Evolutionary conservation across 2,113 vertebrate genomes (phyloP).

Genomic region (Catharus minimus): DNA sequence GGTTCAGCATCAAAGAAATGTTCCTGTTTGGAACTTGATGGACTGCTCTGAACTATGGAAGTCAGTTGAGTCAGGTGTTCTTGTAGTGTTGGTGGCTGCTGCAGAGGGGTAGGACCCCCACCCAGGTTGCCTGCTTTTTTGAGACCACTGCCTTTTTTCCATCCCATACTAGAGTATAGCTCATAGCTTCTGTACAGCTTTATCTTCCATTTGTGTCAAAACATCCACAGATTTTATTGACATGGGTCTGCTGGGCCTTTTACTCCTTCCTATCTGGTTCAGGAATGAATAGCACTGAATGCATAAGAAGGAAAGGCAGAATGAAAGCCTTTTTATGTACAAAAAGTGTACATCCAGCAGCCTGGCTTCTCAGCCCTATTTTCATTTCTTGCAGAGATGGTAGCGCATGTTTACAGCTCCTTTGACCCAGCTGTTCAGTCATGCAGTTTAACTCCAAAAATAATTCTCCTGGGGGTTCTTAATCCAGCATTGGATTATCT

Average conservation of each 20-base stretch:
- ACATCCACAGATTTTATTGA: not conserved
- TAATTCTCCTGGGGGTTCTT: conserved; percentile 19
- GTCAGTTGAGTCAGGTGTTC: not conserved
- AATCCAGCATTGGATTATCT: not conserved
- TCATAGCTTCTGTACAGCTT: not conserved
- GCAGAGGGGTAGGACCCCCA: not conserved
- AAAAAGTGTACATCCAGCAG: not conserved
- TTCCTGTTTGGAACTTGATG: not conserved
- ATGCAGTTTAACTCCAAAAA: conserved; percentile 28
- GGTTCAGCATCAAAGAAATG: not conserved
- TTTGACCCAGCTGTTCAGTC: not conserved
- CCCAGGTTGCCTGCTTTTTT: not conserved
- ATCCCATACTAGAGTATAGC: not conserved
- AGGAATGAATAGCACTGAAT: not conserved
- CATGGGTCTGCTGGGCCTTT: not conserved
- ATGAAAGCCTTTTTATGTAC: not conserved
- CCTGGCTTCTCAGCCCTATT: not conserved
- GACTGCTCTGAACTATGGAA: rapidly evolving
- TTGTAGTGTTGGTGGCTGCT: not conserved
- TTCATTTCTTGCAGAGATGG: not conserved
- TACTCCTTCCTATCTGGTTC: not conserved
- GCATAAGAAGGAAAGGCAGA: not conserved
- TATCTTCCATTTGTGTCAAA: not conserved
- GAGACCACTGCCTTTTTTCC: rapidly evolving
- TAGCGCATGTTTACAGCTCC: not conserved